Base-by-base conservation (phyloP, 2,888 invertebrate species). In the Chrysolina oricalcia region DNA sequence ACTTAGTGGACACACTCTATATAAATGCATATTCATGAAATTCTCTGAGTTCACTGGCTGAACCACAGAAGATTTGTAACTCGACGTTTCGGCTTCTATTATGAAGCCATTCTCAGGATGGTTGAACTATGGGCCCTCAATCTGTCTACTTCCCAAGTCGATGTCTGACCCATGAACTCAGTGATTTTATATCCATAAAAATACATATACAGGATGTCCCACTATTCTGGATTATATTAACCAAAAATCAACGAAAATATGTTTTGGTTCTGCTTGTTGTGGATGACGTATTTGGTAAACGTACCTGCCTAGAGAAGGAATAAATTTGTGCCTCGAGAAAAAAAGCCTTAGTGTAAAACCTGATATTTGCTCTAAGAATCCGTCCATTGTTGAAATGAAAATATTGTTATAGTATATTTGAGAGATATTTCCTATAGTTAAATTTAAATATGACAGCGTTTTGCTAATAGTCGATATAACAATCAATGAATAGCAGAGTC, bases 301-400 rank as follows among this genome's bases (percentile, higher is more conserved):
- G 65, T 43, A 50, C n/a, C 27, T 59, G 59, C 59, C 59, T 59
- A 59, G 59, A 59, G 27, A 59, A 68, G 21, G 21, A 62, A 68
- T 50, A 69, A 63, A 62, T 27, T 56, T 64, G 79, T 79, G 79
- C 78, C 78, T 76, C 56, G 41, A 65, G 43, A 46, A 62, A 74
- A 46, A 62, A 74, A 72, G 78, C 76, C 77, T 77, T 76, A 76
- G 50, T 48, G 46, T 69, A 70, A 46, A 50, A 50, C 74, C 78
- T 80, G 78, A 78, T 75, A 81, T 76, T 82, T 83, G 82, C 82
- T 83, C 82, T 80, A 83, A 83, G 77, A 79, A 80, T 83, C 83
- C 83, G 83, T 83, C 83, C 83, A 83, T 82, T 82, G 81, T 81
- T 80, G 59, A 76, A 74, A 78, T 59, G 59, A 78, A 74, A 75